phyloP scores from a whole-genome alignment of 2,113 vertebrate genomes.

The Edolisoma coerulescens region DNA sequence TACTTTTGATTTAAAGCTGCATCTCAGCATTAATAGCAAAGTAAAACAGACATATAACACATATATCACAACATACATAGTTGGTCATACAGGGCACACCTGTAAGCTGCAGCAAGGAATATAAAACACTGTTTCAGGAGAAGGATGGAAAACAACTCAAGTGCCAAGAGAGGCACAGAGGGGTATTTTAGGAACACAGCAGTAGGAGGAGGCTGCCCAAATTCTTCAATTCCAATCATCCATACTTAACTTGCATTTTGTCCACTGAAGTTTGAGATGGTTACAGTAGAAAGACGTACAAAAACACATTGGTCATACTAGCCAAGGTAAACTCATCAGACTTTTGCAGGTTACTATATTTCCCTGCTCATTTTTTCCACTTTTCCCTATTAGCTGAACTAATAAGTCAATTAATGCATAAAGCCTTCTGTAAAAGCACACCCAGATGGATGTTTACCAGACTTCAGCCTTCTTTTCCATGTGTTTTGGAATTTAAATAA shows the following conservation, averaged over 20 bases:
- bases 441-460: background rate
- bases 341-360: background rate
- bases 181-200: background rate
- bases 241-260: background rate
- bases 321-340: background rate
- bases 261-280: background rate
- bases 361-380: background rate
- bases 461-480: background rate
- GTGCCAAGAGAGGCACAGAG: background rate
- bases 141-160: background rate
- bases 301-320: background rate
- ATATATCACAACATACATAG: background rate
- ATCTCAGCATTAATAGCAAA: background rate
- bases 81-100: background rate
- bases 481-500: background rate
- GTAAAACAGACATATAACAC: background rate
- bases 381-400: background rate
- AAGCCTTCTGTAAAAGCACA: background rate
- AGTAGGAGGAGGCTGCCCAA: background rate
- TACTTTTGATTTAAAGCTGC: background rate
- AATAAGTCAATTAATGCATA: background rate
- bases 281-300: background rate
- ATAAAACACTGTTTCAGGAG: background rate
- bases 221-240: background rate
- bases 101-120: background rate